Conservation (phyloP, 2,113 vertebrate species). For the Pangasianodon gigas region DNA sequence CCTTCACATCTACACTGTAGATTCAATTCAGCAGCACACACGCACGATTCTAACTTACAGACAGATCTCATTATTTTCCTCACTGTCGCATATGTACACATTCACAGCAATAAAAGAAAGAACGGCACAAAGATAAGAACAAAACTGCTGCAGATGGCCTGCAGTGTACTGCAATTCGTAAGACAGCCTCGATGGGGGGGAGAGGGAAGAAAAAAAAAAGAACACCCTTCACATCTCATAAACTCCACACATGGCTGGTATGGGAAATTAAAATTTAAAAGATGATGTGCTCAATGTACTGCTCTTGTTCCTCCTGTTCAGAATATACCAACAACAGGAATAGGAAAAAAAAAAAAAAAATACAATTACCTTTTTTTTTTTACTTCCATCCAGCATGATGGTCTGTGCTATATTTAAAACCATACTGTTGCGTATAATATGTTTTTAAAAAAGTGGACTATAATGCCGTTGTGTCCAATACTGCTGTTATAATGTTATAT, state of each 20-base stretch:
- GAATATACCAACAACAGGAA: neutral
- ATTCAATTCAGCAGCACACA: constrained; percentile 21
- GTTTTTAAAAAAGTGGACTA: neutral
- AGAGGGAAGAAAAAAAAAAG: neutral
- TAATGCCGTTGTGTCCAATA: neutral
- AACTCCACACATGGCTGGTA: neutral
- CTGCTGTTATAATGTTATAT: neutral
- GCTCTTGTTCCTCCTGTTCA: neutral
- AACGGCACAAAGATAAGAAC: neutral
- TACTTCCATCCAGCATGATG: neutral
- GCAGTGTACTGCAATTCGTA: neutral
- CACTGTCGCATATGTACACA: constrained; percentile 10
- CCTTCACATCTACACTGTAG: constrained; percentile 21
- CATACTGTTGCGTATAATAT: neutral
- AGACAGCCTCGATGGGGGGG: neutral
- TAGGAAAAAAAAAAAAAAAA: neutral
- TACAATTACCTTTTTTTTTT: neutral
- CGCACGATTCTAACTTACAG: neutral
- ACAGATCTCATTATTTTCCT: neutral
- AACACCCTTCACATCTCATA: neutral
- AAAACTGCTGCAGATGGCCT: neutral
- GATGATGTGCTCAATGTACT: neutral
- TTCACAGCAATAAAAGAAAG: neutral
- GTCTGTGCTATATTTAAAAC: neutral
- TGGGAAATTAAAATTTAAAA: neutral